Evolutionary conservation across 2,797 vertebrate species (phyloP), one percentile per base, ranked within the genome.

Genomic region (Epinephelus coioides): DNA sequence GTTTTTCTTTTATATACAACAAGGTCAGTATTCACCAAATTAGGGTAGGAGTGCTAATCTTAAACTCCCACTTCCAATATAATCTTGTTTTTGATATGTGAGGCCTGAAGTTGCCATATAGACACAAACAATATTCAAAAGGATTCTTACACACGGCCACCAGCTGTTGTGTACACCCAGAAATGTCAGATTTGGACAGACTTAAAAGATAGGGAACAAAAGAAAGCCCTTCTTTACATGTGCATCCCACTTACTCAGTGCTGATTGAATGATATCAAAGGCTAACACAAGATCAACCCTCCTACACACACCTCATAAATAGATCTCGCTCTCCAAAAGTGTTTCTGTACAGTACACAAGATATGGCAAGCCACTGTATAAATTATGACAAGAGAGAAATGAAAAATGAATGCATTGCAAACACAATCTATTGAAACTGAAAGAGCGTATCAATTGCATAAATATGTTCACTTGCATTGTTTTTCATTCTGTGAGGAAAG

Each of bases 231-330:
- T 30, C 25, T 76, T 34, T 38, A 25, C 55, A 71, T 40, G 40
- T 51, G 18, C 59, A 43, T 63, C 81, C 82, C 78, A 84, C 82
- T 75, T 67, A 46, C 54, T 85, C 56, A 12, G 38, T 10, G 27
- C 7, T 59, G 79, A 81, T 43, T 78, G 51, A 82, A 84, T 64
- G 68, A 89, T 85, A 83, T 84, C 78, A 84, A 81, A 88, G 67
- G 51, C 76, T 23, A 59, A 67, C 56, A 53, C 44, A 17, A 73
- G 70, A 76, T 69, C 59, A 78, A 55, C 38, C 61, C 80, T 77
- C 88, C 84, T 64, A 83, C 81, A 66, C 68, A 53, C 50, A 51
- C 54, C 67, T 54, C 18, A 46, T 10, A 54, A 63, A 69, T 19
- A 75, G 65, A 67, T 72, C 47, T 69, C 6, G 1, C 63, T 73